Base-by-base conservation (phyloP, 2,113 vertebrate species). In the Bostrychus sinensis region DNA sequence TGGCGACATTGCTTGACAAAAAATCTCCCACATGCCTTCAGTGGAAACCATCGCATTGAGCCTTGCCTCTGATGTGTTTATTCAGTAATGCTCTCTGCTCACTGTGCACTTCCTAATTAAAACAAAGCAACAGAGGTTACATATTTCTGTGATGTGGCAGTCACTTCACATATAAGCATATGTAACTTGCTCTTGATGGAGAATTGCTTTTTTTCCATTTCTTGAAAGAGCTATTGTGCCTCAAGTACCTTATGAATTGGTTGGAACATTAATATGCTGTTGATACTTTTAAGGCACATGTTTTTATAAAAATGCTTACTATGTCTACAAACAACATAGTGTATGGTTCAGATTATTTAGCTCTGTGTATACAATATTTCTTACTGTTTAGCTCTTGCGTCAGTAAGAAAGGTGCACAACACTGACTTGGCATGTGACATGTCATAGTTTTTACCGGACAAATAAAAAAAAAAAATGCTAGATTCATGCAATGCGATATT, bases 1-100 rank as follows among this genome's bases (percentile, higher is more conserved):
- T 96, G 95, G 95, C 95, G 93, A 95, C 93, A 94, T 92, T 94
- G 93, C 88, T 93, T 95, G 94, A 90, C 91, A 65, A 82, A 89
- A 84, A 75, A 61, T 60, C 50, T 25, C 43, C 5, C 51, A 38
- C 41, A 62, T 63, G 26, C 51, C 77, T 61, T 20, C 30, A 58
- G 53, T 78, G 58, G 72, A 78, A 75, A 62, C 60, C 37, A 7
- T 17, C 7, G 56, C 51, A 19, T 63, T 43, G 62, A 70, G 65
- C 65, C 78, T 75, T 65, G 56, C 77, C 86, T 67, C 71, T 56
- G 63, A 59, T 74, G 46, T 65, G 78, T 89, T 80, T 77, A 75
- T 84, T 62, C 69, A 70, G 19, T 65, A 82, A 86, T 81, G 70
- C 75, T 81, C 69, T 77, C 80, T 51, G 66, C 80, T 85, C 82